Evolutionary conservation across 2,113 vertebrate genomes (phyloP).

Genomic region (Prochilodus magdalenae): DNA sequence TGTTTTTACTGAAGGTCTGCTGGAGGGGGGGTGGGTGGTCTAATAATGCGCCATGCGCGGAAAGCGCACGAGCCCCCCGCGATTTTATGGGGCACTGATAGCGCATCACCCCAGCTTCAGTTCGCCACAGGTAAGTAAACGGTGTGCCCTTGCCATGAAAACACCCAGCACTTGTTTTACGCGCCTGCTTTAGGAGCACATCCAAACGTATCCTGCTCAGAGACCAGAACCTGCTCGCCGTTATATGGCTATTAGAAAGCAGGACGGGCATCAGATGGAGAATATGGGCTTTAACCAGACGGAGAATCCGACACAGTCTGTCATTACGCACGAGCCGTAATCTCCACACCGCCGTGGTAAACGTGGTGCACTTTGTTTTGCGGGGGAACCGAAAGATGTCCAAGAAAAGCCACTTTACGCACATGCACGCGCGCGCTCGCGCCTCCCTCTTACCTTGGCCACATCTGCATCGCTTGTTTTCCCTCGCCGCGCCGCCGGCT

Average conservation of each 20-base stretch:
- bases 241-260: too few species aligned
- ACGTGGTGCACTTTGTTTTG: background rate
- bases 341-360: too few species aligned
- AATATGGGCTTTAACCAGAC: too few species aligned
- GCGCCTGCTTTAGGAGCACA: too few species aligned
- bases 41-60: background rate
- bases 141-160: background rate
- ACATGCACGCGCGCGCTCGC: background rate
- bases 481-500: constrained; percentile 51
- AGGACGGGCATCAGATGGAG: too few species aligned
- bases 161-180: too few species aligned
- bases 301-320: too few species aligned
- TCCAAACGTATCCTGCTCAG: too few species aligned
- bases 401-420: background rate
- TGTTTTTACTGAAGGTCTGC: background rate
- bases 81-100: background rate
- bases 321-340: background rate
- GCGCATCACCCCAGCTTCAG: too few species aligned
- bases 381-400: background rate
- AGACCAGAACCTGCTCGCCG: too few species aligned
- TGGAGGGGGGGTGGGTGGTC: background rate
- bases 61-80: background rate
- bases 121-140: background rate
- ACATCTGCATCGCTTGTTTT: constrained; percentile 51
- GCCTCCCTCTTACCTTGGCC: constrained; percentile 52